These are phyloP conservation scores for Poeciliopsis occidentalis DNA, from an alignment of 2,113 vertebrate species.

Conservation along the genomic window DNA sequence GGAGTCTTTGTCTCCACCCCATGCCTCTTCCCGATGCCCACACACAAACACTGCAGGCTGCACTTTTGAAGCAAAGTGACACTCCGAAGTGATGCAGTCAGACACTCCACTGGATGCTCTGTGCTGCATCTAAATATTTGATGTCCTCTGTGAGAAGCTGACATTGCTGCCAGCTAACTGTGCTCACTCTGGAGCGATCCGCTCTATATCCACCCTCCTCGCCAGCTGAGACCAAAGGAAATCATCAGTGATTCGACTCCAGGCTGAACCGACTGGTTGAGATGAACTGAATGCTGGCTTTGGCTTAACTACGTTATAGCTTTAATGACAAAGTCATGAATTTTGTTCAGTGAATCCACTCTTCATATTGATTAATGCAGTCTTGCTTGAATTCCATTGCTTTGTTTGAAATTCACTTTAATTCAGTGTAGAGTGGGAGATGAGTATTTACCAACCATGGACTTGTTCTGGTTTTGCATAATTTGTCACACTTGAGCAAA, in stretches of 20 bases:
- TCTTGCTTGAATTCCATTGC: conserved; percentile 10
- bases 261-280: conserved; percentile 40
- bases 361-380: not conserved
- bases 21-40: conserved; percentile 9
- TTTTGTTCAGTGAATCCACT: not conserved
- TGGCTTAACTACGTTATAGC: conserved; percentile 18
- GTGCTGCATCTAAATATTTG: conserved; percentile 40
- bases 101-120: conserved; percentile 19
- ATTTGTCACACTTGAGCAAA: not conserved
- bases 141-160: conserved; percentile 7
- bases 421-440: not conserved
- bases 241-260: not conserved
- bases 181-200: not conserved
- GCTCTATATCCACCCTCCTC: not conserved
- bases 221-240: conserved; percentile 31
- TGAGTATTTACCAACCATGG: not conserved
- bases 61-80: conserved; percentile 28
- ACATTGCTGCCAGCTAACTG: not conserved
- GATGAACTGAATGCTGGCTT: not conserved
- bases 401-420: conserved; percentile 21
- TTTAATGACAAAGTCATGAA: conserved; percentile 10
- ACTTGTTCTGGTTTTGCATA: not conserved
- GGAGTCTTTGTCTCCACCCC: conserved; percentile 18
- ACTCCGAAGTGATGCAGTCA: conserved; percentile 3
- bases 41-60: conserved; percentile 7